Evolutionary conservation across 2,113 vertebrate species (phyloP).

Genomic region (Prinia subflava): DNA sequence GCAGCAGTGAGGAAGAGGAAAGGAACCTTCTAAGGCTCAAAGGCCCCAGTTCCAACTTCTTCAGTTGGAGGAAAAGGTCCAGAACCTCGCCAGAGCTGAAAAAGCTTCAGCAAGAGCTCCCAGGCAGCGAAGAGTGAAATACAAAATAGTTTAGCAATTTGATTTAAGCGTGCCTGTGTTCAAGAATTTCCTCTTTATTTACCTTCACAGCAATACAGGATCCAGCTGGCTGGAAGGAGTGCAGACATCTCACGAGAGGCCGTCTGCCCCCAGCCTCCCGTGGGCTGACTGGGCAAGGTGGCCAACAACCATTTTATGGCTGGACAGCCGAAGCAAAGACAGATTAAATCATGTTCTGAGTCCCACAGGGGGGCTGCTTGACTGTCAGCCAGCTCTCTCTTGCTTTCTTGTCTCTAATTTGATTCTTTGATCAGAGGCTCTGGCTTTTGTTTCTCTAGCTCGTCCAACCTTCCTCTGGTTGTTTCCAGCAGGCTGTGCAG

Average conservation of each 20-base stretch:
- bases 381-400: conserved; percentile 19
- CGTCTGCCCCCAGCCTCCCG: not conserved
- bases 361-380: not conserved
- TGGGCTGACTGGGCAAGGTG: not conserved
- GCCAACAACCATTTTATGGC: not conserved
- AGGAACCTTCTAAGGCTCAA: not conserved
- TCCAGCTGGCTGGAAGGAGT: not conserved
- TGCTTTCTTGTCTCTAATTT: conserved; percentile 38
- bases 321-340: not conserved
- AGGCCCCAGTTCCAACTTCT: not conserved
- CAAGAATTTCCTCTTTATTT: not conserved
- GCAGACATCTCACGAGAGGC: not conserved
- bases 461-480: not conserved
- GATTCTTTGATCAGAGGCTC: conserved; percentile 31
- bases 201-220: not conserved
- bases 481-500: conserved; percentile 19
- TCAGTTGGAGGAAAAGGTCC: not conserved
- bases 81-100: not conserved
- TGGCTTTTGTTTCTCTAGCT: conserved; percentile 37
- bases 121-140: not conserved
- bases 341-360: not conserved
- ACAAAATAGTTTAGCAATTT: not conserved
- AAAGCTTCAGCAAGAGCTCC: not conserved
- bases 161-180: not conserved
- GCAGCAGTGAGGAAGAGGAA: not conserved